Evolutionary conservation across 2,113 vertebrate genomes (phyloP).

Genomic region (Cheilinus undulatus): DNA sequence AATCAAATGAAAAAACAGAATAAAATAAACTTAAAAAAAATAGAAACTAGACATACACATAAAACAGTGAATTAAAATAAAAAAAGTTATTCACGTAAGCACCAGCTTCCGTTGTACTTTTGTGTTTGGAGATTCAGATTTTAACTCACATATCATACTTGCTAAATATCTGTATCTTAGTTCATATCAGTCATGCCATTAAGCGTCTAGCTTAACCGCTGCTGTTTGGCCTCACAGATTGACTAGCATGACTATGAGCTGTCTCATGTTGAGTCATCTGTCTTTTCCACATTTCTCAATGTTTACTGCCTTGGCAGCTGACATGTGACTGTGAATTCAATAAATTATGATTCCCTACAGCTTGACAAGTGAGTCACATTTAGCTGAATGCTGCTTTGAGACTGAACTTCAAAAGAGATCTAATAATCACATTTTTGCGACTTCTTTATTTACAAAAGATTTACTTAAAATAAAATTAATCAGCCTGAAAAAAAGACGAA

Average conservation of each 20-base stretch:
- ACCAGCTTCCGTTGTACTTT: too few relatives aligned
- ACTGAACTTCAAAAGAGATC: conserved; percentile 1
- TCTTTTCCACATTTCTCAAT: conserved; percentile 5
- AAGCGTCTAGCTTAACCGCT: background rate
- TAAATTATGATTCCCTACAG: conserved; percentile 29
- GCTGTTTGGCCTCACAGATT: background rate
- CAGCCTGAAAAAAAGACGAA: background rate
- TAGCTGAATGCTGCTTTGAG: conserved; percentile 17
- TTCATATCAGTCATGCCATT: too few relatives aligned
- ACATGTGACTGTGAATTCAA: conserved; percentile 20
- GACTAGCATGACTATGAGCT: background rate
- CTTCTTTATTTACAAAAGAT: background rate
- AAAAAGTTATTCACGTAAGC: too few relatives aligned
- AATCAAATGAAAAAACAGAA: too few relatives aligned
- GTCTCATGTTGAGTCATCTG: background rate
- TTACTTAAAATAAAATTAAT: too few relatives aligned
- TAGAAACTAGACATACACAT: too few relatives aligned
- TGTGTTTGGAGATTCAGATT: too few relatives aligned
- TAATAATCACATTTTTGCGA: background rate
- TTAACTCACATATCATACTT: too few relatives aligned
- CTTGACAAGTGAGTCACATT: conserved; percentile 39
- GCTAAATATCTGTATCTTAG: too few relatives aligned
- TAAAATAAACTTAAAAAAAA: too few relatives aligned
- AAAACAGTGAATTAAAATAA: too few relatives aligned
- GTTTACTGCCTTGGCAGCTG: conserved; percentile 34